These are phyloP conservation scores for Pollenia labialis DNA, from an alignment of 2,888 invertebrate genomes.

Conservation along the genomic window DNA sequence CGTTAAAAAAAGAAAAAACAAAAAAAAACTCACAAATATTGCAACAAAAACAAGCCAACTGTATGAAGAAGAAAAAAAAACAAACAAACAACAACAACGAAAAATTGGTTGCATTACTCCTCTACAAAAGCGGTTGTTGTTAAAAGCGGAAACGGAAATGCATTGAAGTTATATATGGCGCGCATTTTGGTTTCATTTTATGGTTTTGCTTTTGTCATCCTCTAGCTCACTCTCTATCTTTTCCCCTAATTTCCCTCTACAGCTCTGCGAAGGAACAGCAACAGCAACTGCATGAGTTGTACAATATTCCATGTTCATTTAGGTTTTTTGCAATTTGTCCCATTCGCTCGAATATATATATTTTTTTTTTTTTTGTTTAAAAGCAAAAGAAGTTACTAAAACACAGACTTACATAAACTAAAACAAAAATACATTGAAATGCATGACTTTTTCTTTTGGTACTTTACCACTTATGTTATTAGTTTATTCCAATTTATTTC, in stretches of 20 bases:
- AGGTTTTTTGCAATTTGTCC: slow-evolving; percentile 65
- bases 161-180: slow-evolving; percentile 72
- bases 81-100: background rate
- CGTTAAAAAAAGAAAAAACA: background rate
- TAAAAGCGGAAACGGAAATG: slow-evolving; percentile 71
- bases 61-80: slow-evolving; percentile 18
- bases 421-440: background rate
- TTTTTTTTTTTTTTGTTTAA: slow-evolving; percentile 33
- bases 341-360: background rate
- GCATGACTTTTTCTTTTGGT: background rate
- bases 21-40: slow-evolving; percentile 36
- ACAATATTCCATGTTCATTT: slow-evolving; percentile 64
- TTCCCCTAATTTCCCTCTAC: background rate
- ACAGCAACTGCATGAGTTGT: slow-evolving; percentile 9
- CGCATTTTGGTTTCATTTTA: slow-evolving; percentile 69
- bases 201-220: slow-evolving; percentile 57
- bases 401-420: background rate
- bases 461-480: slow-evolving; percentile 26
- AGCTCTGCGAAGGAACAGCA: slow-evolving; percentile 6
- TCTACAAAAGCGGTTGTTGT: slow-evolving; percentile 56
- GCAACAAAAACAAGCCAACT: slow-evolving; percentile 11
- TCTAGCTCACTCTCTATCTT: background rate
- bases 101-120: slow-evolving; percentile 32
- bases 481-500: slow-evolving; percentile 61
- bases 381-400: slow-evolving; percentile 16